A percentile compares a stretch with the other conserved stretches of the same genome.
Conservation (phyloP, 1,140 invertebrate genomes). For the Rhizoglyphus robini region DNA sequence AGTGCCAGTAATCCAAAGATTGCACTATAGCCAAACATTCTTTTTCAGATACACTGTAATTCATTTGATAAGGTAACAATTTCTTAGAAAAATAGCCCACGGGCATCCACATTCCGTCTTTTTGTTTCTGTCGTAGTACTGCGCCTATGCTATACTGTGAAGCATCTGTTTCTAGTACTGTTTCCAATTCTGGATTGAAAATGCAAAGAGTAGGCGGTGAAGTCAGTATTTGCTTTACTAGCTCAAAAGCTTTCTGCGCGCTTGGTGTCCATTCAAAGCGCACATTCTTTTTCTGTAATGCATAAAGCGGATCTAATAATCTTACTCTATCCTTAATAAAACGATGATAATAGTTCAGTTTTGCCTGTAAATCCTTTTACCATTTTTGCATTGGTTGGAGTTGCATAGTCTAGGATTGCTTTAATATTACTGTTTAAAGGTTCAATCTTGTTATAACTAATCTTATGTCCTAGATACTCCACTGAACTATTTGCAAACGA, state of each 20-base stretch:
- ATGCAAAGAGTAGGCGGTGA: neutral
- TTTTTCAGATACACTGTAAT: slow-evolving; percentile 42
- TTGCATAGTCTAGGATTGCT: neutral
- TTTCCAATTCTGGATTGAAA: slow-evolving; percentile 17
- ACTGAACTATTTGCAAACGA: slow-evolving; percentile 11
- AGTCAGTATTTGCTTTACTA: slow-evolving; percentile 7
- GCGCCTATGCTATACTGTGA: slow-evolving; percentile 36
- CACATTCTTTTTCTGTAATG: slow-evolving; percentile 34
- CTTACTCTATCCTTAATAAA: slow-evolving; percentile 29
- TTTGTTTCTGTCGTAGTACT: slow-evolving; percentile 35
- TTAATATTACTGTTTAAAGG: slow-evolving; percentile 12
- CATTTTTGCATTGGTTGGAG: neutral
- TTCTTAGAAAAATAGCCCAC: slow-evolving; percentile 37
- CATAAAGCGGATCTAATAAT: slow-evolving; percentile 30
- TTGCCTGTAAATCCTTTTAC: slow-evolving; percentile 25
- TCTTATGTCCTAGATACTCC: slow-evolving; percentile 21
- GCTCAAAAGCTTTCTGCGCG: slow-evolving; percentile 31
- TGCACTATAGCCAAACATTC: slow-evolving; percentile 40
- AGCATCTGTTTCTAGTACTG: slow-evolving; percentile 27
- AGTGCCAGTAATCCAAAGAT: slow-evolving; percentile 38
- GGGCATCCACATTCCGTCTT: slow-evolving; percentile 34
- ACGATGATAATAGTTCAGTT: slow-evolving; percentile 29
- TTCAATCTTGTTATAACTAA: slow-evolving; percentile 9
- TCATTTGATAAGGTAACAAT: slow-evolving; percentile 35
- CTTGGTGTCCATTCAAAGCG: slow-evolving; percentile 30